These are phyloP conservation scores for Aurelia aurita complex sp. Pacific DNA, from an alignment of 30 jellyfish, hydroid and myxozoan genomes.

Conservation along the genomic window DNA sequence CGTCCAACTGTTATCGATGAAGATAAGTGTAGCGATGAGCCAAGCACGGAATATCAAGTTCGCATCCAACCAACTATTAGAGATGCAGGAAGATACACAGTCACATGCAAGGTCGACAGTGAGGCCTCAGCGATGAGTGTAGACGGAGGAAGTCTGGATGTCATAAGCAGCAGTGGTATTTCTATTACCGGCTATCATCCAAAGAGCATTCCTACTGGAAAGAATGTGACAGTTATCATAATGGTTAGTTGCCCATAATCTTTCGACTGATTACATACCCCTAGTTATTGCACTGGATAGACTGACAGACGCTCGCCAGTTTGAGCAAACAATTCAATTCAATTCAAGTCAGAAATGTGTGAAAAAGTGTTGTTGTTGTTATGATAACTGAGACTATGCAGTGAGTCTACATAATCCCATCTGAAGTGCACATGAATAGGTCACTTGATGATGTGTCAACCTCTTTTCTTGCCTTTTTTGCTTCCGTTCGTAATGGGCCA, in stretches of 20 bases:
- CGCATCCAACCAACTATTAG: neutral
- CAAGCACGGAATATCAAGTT: neutral
- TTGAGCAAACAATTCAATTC: no score
- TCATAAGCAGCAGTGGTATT: conserved; percentile 1
- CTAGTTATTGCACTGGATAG: no score
- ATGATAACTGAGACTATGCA: no score
- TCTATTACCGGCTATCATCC: neutral
- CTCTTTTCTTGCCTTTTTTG: no score
- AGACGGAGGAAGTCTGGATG: conserved; percentile 9
- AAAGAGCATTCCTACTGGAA: conserved; percentile 3
- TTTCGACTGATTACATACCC: neutral
- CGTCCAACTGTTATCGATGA: neutral
- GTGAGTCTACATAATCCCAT: no score
- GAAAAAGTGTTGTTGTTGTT: no score
- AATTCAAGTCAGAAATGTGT: no score
- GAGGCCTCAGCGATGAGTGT: conserved; percentile 17
- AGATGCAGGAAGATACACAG: conserved; percentile 16
- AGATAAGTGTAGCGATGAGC: conserved; percentile 9
- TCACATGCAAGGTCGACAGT: conserved; percentile 25
- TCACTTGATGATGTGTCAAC: no score
- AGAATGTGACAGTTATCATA: neutral
- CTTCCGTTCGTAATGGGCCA: no score
- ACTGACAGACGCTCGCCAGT: no score
- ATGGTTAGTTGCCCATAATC: neutral
- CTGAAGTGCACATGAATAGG: no score